Base-by-base conservation (phyloP, 2,888 invertebrate genomes). In the Dendrolimus houi region DNA sequence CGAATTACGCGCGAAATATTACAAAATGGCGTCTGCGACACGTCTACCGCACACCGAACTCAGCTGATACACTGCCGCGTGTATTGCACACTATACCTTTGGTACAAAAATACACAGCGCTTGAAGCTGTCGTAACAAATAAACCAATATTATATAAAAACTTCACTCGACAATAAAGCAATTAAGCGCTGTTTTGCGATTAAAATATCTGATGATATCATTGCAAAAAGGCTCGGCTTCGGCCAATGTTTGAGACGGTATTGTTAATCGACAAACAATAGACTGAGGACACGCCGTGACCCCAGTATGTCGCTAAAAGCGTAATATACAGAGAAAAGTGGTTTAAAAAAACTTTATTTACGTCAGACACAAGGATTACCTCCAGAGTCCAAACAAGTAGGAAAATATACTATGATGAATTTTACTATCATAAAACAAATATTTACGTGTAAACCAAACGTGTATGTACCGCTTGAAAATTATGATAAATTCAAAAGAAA, bases 11-110 rank as follows among this genome's bases (percentile, higher is more conserved):
- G 80, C 78, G 81, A 64, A 60, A 61, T 47, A 47, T 47, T 12
- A 47, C 47, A 63, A 56, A 64, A 64, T 59, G 61, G 60, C 62
- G 55, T 60, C 65, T 66, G 65, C 61, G 62, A 69, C 78, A 72
- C 86, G 86, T 79, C 81, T 66, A 72, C 63, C 73, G 67, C 72
- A 62, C 71, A 67, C 76, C 72, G 72, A 70, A 71, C 69, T 68
- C 79, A 81, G 78, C 74, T 80, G 78, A 77, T 81, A 74, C 75
- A 83, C 84, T 81, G 79, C 68, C 64, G 70, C 68, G 54, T 53
- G 47, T 47, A 12, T 8, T 47, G 47, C 12, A 10, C 9, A 10
- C 9, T 47, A 62, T 57, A 72, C 72, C 71, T 75, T 70, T 60
- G 66, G 63, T 61, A 69, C 68, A 63, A 69, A 71, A 75, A 70